These are phyloP conservation scores for Drosophila sp. DNA, from an alignment of 1,140 invertebrate genomes.

Conservation along the genomic window DNA sequence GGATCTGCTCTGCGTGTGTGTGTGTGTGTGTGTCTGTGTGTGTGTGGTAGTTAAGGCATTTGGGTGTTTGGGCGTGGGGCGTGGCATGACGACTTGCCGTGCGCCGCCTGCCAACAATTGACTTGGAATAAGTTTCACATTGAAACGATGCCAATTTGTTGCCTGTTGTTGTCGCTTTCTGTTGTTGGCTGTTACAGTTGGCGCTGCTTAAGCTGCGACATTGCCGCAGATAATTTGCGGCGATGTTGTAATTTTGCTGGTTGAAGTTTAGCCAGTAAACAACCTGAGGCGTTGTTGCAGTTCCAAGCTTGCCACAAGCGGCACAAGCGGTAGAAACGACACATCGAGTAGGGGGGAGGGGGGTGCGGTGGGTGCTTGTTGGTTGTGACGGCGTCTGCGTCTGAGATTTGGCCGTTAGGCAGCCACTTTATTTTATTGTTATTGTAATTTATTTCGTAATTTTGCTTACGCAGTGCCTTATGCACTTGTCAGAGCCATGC, in stretches of 20 bases:
- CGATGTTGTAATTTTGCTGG: conserved; percentile 50
- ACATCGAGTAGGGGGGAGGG: too few relatives aligned
- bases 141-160: conserved; percentile 74
- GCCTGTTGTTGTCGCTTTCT: conserved; percentile 16
- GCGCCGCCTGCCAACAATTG: conserved; percentile 60
- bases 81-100: conserved; percentile 36
- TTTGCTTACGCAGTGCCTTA: conserved; percentile 59
- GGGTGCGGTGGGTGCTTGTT: too few relatives aligned
- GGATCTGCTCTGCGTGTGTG: conserved; percentile 43
- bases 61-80: conserved; percentile 34
- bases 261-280: conserved; percentile 54
- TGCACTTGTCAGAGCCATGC: conserved; percentile 42
- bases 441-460: conserved; percentile 58
- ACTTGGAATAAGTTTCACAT: conserved; percentile 78
- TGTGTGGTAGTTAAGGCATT: conserved; percentile 46
- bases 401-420: conserved; percentile 25
- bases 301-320: conserved; percentile 18
- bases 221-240: conserved; percentile 68
- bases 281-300: conserved; percentile 47
- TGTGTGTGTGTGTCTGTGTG: conserved; percentile 4
- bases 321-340: too few relatives aligned
- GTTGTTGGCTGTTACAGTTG: conserved; percentile 33
- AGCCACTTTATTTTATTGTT: conserved; percentile 61
- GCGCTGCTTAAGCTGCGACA: conserved; percentile 63
- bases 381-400: neutral